Conservation (phyloP, 1,140 invertebrate species). For the Trachelipus rathkii region DNA sequence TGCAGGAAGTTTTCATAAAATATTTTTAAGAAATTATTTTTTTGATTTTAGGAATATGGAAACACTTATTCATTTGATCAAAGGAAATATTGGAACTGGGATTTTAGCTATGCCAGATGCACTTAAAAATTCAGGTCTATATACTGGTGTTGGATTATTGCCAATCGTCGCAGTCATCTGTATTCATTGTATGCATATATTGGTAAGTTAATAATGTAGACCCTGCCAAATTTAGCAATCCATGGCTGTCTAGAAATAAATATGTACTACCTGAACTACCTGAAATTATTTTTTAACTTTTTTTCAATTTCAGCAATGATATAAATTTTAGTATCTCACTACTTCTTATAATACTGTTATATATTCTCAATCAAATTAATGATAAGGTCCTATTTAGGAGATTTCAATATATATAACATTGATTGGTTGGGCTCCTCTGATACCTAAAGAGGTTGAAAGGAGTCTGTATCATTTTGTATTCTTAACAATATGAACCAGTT, state of each 20-base stretch:
- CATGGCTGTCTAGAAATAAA: not conserved
- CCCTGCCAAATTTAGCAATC: not conserved
- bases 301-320: too few species aligned
- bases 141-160: conserved; percentile 66
- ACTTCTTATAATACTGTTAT: too few species aligned
- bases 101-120: conserved; percentile 81
- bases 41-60: conserved; percentile 62
- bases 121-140: conserved; percentile 71
- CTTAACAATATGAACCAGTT: too few species aligned
- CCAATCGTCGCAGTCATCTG: conserved; percentile 71
- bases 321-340: too few species aligned
- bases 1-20: not conserved
- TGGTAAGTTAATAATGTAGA: conserved; percentile 56
- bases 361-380: too few species aligned
- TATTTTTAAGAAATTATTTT: not conserved
- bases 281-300: not conserved
- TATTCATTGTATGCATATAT: conserved; percentile 82
- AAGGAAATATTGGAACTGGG: conserved; percentile 79
- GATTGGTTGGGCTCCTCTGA: too few species aligned
- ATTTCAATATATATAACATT: too few species aligned
- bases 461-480: too few species aligned
- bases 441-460: too few species aligned
- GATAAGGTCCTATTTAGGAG: too few species aligned
- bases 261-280: not conserved
- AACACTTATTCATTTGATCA: conserved; percentile 72